Percentiles rank a stretch among this genome's conserved stretches.
Conservation (phyloP, 2,888 invertebrate species). For the Drosophila mercatorum region DNA sequence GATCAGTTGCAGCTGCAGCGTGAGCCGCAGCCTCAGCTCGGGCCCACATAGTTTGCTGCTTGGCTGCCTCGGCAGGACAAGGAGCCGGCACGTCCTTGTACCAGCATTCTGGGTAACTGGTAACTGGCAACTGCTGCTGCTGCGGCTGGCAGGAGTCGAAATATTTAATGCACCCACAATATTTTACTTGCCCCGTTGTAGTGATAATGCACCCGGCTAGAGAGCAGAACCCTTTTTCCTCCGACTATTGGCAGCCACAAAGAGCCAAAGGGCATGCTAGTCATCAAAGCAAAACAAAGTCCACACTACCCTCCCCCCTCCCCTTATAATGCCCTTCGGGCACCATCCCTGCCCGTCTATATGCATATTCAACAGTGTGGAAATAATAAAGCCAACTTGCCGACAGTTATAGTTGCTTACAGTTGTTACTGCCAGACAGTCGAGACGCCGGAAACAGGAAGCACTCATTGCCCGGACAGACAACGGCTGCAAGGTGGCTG, state of each 20-base stretch:
- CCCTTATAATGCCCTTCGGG: neutral
- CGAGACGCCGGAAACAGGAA: slow-evolving; percentile 68
- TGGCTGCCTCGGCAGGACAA: slow-evolving; percentile 23
- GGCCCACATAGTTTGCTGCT: slow-evolving; percentile 50
- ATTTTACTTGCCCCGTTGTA: slow-evolving; percentile 53
- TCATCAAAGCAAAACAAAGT: slow-evolving; percentile 69
- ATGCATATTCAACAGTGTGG: slow-evolving; percentile 79
- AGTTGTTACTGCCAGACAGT: slow-evolving; percentile 68
- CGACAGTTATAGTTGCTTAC: slow-evolving; percentile 75
- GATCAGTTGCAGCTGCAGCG: slow-evolving; percentile 24
- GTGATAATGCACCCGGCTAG: slow-evolving; percentile 69
- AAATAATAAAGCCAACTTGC: slow-evolving; percentile 80
- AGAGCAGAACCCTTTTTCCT: slow-evolving; percentile 7
- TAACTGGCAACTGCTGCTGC: neutral
- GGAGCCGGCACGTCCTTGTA: slow-evolving; percentile 19
- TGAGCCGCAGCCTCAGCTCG: slow-evolving; percentile 22
- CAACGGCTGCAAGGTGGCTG: slow-evolving; percentile 17
- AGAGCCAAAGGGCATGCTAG: slow-evolving; percentile 39
- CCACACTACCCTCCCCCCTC: slow-evolving; percentile 4
- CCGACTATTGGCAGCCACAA: slow-evolving; percentile 27
- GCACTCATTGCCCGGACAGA: slow-evolving; percentile 69
- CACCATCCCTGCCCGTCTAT: slow-evolving; percentile 25
- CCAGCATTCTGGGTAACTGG: slow-evolving; percentile 11
- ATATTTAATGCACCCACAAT: slow-evolving; percentile 74
- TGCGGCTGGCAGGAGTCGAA: slow-evolving; percentile 44